Evolutionary conservation across 2,888 invertebrate species (phyloP), one percentile per base, ranked within the genome.

Genomic region (Athrips mouffetella): DNA sequence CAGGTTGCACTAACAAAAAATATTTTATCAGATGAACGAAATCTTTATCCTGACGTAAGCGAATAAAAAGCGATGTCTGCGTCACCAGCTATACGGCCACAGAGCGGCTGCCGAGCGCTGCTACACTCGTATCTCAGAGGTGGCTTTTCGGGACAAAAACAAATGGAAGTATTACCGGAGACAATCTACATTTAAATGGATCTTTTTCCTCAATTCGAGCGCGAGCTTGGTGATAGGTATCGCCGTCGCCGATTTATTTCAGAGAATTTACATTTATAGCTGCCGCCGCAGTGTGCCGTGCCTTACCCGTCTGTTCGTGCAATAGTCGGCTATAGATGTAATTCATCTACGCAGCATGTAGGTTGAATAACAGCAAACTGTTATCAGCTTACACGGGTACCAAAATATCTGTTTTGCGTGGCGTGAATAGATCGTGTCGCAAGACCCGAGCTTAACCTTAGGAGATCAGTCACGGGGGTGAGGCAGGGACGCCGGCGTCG

Each of bases 161-260:
- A 86, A 87, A 87, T 87, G 85, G 82, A 83, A 84, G 87, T 85
- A 85, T 86, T 86, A 84, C 83, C 69, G 73, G 66, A 76, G 79
- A 84, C 85, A 86, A 86, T 86, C 85, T 87, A 79, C 87, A 87
- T 86, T 87, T 86, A 86, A 87, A 87, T 87, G 77, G 84, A 85
- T 84, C 82, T 83, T 84, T 83, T 84, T 80, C 83, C 84, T 83
- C 84, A 85, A 84, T 82, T 80, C 84, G 77, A 80, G 78, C 71
- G 73, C 70, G 77, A 78, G 80, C 79, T 82, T 68, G 78, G 81
- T 78, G 86, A 87, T 86, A 85, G 86, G 81, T 86, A 86, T 87
- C 82, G 70, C 72, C 60, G 73, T 67, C 71, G 67, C 70, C 76
- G 81, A 86, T 86, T 87, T 87, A 85, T 87, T 85, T 80, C 59